phyloP scores from a whole-genome alignment of 2,888 invertebrate genomes.

The Fragum whitleyi region DNA sequence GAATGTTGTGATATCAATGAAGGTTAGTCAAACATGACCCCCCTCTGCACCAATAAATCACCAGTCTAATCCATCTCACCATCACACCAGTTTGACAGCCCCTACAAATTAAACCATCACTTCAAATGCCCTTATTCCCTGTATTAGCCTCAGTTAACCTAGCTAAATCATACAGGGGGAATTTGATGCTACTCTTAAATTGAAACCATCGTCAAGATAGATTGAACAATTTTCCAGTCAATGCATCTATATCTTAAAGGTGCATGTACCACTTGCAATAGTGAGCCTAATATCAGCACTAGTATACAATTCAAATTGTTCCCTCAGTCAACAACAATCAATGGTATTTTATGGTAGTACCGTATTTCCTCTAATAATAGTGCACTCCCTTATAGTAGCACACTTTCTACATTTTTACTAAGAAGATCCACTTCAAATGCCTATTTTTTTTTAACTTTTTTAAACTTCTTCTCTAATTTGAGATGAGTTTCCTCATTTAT shows the following conservation, averaged over 20 bases:
- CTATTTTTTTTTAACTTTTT: no score
- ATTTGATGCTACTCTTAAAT: not conserved
- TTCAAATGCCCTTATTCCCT: constrained; percentile 7
- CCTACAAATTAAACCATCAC: constrained; percentile 25
- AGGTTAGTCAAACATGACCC: constrained; percentile 28
- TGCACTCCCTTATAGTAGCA: no score
- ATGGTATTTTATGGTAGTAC: no score
- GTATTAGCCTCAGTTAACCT: not conserved
- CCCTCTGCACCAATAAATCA: constrained; percentile 25
- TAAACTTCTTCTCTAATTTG: no score
- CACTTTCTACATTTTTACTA: no score
- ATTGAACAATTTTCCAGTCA: not conserved
- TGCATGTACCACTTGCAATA: not conserved
- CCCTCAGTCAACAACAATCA: no score
- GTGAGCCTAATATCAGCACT: no score
- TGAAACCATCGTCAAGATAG: not conserved
- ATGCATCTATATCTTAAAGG: not conserved
- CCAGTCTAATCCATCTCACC: constrained; percentile 12
- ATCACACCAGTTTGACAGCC: constrained; percentile 17
- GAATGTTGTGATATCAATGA: constrained; percentile 16
- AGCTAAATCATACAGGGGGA: not conserved
- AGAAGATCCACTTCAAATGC: no score
- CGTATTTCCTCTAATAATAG: no score
- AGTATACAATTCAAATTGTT: no score
- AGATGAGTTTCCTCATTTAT: no score